phyloP scores from a whole-genome alignment of 2,888 invertebrate species.

The Pocota personata region DNA sequence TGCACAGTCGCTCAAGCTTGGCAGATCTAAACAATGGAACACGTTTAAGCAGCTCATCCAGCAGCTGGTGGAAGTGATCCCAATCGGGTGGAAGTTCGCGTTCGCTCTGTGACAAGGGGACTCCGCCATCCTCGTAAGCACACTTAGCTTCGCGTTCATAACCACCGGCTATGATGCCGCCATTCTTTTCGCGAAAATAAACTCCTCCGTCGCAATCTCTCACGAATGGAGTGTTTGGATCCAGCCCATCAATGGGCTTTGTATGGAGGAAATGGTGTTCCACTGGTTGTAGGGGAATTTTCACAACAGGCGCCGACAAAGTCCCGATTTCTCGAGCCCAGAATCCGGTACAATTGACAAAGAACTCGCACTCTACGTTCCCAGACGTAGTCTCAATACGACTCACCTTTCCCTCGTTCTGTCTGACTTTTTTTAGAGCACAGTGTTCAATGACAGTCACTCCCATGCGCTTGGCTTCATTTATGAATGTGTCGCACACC shows the following conservation, averaged over 20 bases:
- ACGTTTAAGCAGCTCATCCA: constrained; percentile 92
- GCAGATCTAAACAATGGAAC: constrained; percentile 91
- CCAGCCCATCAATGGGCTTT: constrained; percentile 88
- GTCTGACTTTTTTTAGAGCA: constrained; percentile 87
- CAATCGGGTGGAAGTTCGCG: constrained; percentile 93
- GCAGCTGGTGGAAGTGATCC: constrained; percentile 96
- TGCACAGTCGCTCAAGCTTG: constrained; percentile 90
- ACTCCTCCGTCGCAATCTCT: constrained; percentile 94
- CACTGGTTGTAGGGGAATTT: constrained; percentile 94
- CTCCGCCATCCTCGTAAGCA: constrained; percentile 90
- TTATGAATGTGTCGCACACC: constrained; percentile 88
- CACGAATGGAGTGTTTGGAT: constrained; percentile 93
- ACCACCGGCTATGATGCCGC: constrained; percentile 93
- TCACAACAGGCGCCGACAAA: constrained; percentile 92
- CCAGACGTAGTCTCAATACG: constrained; percentile 91
- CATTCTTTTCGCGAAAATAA: constrained; percentile 93
- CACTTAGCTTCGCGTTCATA: constrained; percentile 96
- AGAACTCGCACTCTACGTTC: constrained; percentile 90
- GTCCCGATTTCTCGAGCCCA: constrained; percentile 97
- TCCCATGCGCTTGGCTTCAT: constrained; percentile 87
- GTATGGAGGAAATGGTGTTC: constrained; percentile 97
- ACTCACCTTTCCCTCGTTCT: constrained; percentile 87
- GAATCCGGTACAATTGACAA: constrained; percentile 98
- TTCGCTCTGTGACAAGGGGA: constrained; percentile 86
- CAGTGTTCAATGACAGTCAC: constrained; percentile 92